Conservation (phyloP, 2,888 invertebrate genomes). For the Drosophila demipolita region DNA sequence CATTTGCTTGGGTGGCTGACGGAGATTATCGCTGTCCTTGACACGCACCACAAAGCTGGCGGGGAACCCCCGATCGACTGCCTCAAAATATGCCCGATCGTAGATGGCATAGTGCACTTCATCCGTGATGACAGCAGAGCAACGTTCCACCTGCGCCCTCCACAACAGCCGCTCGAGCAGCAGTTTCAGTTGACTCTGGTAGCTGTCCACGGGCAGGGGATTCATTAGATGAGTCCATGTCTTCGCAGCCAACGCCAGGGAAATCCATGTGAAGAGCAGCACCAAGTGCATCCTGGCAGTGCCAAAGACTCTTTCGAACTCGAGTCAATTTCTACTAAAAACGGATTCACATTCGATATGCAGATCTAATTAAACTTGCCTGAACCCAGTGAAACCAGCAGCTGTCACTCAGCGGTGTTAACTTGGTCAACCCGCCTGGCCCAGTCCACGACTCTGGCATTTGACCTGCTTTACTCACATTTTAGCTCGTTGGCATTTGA, state of each 20-base stretch:
- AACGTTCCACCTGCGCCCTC: slow-evolving; percentile 71
- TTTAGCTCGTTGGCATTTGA: slow-evolving; percentile 20
- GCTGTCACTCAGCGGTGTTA: slow-evolving; percentile 41
- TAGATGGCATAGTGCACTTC: slow-evolving; percentile 73
- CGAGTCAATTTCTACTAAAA: slow-evolving; percentile 8
- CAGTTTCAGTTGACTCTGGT: slow-evolving; percentile 55
- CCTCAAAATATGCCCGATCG: slow-evolving; percentile 65
- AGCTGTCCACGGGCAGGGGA: slow-evolving; percentile 32
- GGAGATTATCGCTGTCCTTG: slow-evolving; percentile 88
- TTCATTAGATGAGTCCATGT: not conserved
- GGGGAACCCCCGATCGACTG: slow-evolving; percentile 37
- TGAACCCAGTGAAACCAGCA: slow-evolving; percentile 38
- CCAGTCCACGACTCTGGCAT: slow-evolving; percentile 4
- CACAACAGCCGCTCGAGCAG: slow-evolving; percentile 65
- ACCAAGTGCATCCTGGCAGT: slow-evolving; percentile 26
- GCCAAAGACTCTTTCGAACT: not conserved
- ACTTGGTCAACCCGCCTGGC: slow-evolving; percentile 3
- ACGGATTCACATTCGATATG: slow-evolving; percentile 57
- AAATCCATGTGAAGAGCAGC: slow-evolving; percentile 23
- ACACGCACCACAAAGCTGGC: slow-evolving; percentile 86
- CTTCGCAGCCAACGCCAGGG: slow-evolving; percentile 5
- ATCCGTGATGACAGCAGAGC: slow-evolving; percentile 83
- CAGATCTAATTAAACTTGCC: slow-evolving; percentile 75
- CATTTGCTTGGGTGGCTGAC: slow-evolving; percentile 87
- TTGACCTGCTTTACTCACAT: slow-evolving; percentile 59